Percentiles rank a stretch among this genome's conserved stretches.
phyloP scores from a whole-genome alignment of 35 echinoderm and acorn worm genomes.

The Lytechinus variegatus region DNA sequence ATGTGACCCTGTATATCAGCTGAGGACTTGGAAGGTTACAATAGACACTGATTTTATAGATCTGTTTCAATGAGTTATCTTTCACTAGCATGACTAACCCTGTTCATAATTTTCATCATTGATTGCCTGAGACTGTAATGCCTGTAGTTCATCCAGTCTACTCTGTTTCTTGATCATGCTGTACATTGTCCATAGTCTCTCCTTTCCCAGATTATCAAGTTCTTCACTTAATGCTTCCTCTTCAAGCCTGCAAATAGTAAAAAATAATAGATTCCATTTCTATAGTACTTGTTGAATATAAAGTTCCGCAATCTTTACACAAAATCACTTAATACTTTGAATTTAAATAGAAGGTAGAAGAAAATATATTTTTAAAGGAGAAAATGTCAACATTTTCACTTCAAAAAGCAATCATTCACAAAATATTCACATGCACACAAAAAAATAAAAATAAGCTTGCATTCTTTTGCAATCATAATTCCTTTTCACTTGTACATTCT shows the following conservation, averaged over 20 bases:
- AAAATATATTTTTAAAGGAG: no score
- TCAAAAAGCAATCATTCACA: not conserved
- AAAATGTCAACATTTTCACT: not conserved
- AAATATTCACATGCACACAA: not conserved
- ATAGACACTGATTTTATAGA: no score
- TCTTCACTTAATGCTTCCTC: conserved; percentile 6
- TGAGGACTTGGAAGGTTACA: no score
- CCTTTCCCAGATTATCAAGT: not conserved
- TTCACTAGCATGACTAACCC: not conserved
- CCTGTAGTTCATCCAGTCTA: not conserved
- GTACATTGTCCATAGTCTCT: not conserved
- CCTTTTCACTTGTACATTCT: no score
- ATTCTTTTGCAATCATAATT: no score
- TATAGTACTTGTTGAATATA: no score
- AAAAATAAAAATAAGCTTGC: not conserved
- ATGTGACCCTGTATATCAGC: no score
- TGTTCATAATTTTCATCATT: conserved; percentile 26
- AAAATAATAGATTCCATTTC: no score
- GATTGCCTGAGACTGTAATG: not conserved
- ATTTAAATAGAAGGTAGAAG: not conserved
- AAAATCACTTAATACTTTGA: no score
- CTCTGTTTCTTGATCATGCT: conserved; percentile 14
- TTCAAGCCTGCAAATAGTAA: not conserved
- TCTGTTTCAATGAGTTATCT: not conserved
- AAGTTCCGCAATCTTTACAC: no score